Conservation (phyloP, 2,797 vertebrate genomes). For the Micromesistius poutassou region DNA sequence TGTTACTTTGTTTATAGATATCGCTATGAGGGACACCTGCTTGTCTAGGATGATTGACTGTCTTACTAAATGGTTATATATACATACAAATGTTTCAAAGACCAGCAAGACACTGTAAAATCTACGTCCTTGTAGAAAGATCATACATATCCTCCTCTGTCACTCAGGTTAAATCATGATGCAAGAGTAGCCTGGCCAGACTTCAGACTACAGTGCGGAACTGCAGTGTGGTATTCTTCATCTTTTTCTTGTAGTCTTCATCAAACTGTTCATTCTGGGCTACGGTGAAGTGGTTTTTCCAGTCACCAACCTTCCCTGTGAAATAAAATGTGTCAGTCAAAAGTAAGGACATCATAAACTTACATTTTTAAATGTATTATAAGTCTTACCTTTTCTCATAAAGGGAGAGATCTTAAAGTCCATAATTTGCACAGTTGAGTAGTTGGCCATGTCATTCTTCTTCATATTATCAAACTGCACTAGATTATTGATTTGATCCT, state of each 20-base stretch:
- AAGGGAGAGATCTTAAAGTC: constrained; percentile 77
- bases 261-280: constrained; percentile 61
- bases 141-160: neutral
- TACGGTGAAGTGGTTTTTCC: constrained; percentile 67
- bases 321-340: neutral
- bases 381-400: constrained; percentile 82
- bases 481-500: constrained; percentile 55
- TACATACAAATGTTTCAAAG: constrained; percentile 29
- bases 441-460: constrained; percentile 75
- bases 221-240: constrained; percentile 36
- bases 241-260: constrained; percentile 55
- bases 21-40: too few species aligned
- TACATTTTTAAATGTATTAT: neutral
- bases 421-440: constrained; percentile 63
- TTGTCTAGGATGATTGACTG: too few species aligned
- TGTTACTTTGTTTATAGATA: too few species aligned
- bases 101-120: neutral
- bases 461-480: constrained; percentile 80
- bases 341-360: neutral
- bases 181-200: neutral
- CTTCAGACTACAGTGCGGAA: constrained; percentile 37
- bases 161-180: neutral
- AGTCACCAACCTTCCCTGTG: constrained; percentile 69
- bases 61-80: constrained; percentile 28
- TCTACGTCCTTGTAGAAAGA: neutral